Percentiles rank a stretch among this genome's conserved stretches.
These are phyloP conservation scores for Ormyrus labotus DNA, from an alignment of 2,888 invertebrate genomes.

Conservation along the genomic window DNA sequence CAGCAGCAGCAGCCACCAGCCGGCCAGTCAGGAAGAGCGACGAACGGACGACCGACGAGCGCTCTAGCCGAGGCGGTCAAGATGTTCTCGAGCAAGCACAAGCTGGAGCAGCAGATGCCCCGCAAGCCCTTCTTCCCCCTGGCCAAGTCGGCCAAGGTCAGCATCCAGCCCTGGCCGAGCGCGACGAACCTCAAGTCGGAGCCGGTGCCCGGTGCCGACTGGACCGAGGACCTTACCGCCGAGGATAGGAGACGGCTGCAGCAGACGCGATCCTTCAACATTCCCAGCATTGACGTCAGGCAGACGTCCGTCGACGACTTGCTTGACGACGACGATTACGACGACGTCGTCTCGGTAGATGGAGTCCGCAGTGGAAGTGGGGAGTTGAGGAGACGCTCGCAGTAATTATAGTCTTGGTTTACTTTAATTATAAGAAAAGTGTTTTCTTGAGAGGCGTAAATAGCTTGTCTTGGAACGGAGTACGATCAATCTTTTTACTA, in stretches of 20 bases:
- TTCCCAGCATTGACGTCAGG: constrained; percentile 52
- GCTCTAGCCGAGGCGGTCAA: constrained; percentile 65
- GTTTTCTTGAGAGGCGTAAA: too few relatives aligned
- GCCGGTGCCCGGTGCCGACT: constrained; percentile 37
- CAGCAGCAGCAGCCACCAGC: constrained; percentile 36
- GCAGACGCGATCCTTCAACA: constrained; percentile 56
- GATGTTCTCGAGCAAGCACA: constrained; percentile 61
- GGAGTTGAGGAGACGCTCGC: constrained; percentile 21
- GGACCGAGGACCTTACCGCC: constrained; percentile 15
- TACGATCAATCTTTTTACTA: too few relatives aligned
- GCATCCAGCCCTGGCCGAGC: constrained; percentile 70
- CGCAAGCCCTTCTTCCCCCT: constrained; percentile 67
- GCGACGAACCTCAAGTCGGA: constrained; percentile 66
- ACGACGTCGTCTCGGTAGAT: constrained; percentile 6
- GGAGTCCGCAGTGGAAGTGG: neutral
- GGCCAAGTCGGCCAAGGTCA: constrained; percentile 61
- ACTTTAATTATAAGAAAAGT: too few relatives aligned
- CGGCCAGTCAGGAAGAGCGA: constrained; percentile 55
- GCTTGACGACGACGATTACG: constrained; percentile 33
- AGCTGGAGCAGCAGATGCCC: constrained; percentile 61
- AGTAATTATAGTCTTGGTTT: constrained; percentile 20
- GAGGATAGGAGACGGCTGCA: constrained; percentile 27
- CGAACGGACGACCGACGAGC: constrained; percentile 59
- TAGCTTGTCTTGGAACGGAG: too few relatives aligned
- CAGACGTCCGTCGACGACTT: constrained; percentile 44